Conservation (phyloP, 2,888 invertebrate species). For the Odontocolon sp. region DNA sequence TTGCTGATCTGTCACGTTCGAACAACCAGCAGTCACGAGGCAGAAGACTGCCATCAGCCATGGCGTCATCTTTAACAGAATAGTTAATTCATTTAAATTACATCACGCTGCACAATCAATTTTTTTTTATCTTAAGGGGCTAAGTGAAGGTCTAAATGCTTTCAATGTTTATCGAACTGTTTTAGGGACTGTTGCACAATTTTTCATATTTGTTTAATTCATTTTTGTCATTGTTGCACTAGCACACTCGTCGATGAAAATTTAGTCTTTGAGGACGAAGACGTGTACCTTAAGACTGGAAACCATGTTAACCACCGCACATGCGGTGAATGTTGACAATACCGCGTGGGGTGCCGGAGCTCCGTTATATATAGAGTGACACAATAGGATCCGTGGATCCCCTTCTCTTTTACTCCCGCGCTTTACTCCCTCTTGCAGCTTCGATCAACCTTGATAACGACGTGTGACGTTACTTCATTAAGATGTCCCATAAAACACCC, state of each 20-base stretch:
- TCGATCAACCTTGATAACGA: slow-evolving; percentile 58
- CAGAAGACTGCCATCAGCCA: slow-evolving; percentile 79
- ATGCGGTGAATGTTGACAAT: slow-evolving; percentile 80
- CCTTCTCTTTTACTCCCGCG: slow-evolving; percentile 61
- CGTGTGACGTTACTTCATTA: slow-evolving; percentile 22
- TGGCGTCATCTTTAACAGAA: slow-evolving; percentile 78
- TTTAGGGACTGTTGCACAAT: background rate
- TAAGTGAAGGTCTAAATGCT: background rate
- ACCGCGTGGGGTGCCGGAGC: slow-evolving; percentile 74
- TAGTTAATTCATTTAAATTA: slow-evolving; percentile 33
- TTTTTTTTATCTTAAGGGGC: background rate
- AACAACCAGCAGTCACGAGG: slow-evolving; percentile 77
- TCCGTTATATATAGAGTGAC: slow-evolving; percentile 80
- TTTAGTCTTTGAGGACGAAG: slow-evolving; percentile 31
- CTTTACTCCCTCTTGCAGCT: slow-evolving; percentile 42
- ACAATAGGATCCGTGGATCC: slow-evolving; percentile 70
- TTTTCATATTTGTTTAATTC: slow-evolving; percentile 11
- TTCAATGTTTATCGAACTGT: background rate
- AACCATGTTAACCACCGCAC: slow-evolving; percentile 80
- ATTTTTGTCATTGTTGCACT: slow-evolving; percentile 6
- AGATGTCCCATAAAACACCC: slow-evolving; percentile 6
- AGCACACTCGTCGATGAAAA: slow-evolving; percentile 62
- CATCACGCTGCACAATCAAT: slow-evolving; percentile 43
- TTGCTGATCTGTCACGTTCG: slow-evolving; percentile 79
- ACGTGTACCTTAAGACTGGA: slow-evolving; percentile 78